A percentile compares a stretch with the other conserved stretches of the same genome.
Evolutionary conservation across 2,888 invertebrate genomes (phyloP).

Genomic region (Aleiodes alternator): DNA sequence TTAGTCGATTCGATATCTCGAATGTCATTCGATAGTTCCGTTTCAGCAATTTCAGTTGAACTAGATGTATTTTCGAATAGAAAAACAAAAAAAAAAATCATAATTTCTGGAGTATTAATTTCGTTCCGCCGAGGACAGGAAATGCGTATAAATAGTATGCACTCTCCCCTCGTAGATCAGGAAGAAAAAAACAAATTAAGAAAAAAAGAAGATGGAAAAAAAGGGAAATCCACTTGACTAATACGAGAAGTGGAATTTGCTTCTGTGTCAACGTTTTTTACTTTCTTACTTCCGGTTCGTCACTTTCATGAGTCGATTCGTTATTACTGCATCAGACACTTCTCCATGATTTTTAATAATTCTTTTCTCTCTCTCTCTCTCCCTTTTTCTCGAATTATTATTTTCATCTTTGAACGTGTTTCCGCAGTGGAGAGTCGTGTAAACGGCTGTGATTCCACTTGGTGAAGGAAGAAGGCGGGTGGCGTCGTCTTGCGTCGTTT

Average conservation of each 20-base stretch:
- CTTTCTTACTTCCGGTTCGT: constrained; percentile 7
- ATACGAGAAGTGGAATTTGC: neutral
- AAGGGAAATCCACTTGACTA: neutral
- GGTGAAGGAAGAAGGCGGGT: constrained; percentile 31
- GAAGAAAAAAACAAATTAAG: neutral
- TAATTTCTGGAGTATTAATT: neutral
- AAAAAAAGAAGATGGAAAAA: neutral
- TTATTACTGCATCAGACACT: no score
- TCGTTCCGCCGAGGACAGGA: neutral
- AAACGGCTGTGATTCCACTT: constrained; percentile 17
- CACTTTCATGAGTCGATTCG: neutral
- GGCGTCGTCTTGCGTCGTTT: constrained; percentile 65
- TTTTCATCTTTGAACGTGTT: neutral
- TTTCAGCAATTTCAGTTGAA: no score
- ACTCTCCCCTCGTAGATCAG: neutral
- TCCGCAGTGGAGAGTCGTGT: neutral
- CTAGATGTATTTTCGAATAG: neutral
- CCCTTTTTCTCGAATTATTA: neutral
- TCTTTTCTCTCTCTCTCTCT: no score
- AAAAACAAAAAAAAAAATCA: no score
- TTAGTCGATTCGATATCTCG: no score
- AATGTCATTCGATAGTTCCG: no score
- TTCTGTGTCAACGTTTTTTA: constrained; percentile 15
- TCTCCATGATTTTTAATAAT: neutral
- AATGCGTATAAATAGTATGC: neutral